These are phyloP conservation scores for Rhinoraja longicauda DNA, from an alignment of 2,797 vertebrate species.

Conservation along the genomic window DNA sequence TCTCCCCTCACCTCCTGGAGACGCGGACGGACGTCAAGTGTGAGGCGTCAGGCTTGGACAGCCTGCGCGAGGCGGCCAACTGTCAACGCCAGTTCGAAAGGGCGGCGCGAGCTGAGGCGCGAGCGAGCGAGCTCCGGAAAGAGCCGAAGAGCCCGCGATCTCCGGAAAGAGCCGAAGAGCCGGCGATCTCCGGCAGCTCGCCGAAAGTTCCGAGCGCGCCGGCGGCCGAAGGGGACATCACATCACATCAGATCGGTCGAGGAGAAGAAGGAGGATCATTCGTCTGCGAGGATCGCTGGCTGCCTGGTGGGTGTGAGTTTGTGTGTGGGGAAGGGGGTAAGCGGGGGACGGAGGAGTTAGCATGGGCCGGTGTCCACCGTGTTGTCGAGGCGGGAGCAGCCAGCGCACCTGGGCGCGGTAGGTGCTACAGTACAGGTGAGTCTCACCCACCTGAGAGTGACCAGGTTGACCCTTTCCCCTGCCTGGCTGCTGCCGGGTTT, in stretches of 20 bases:
- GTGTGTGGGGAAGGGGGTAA: neutral
- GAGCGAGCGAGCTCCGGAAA: neutral
- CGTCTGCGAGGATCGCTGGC: neutral
- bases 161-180: slow-evolving; percentile 1
- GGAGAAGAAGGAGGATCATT: too few species aligned
- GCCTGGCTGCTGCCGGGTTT: neutral
- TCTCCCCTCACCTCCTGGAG: too few species aligned
- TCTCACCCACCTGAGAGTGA: neutral
- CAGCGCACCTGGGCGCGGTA: neutral
- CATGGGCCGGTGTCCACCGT: neutral
- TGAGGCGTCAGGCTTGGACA: too few species aligned
- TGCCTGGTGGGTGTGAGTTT: neutral
- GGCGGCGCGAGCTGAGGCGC: neutral
- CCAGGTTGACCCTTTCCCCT: neutral
- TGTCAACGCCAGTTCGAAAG: too few species aligned
- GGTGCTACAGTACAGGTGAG: neutral
- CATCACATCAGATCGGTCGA: neutral
- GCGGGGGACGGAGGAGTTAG: neutral
- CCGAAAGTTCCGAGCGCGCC: neutral
- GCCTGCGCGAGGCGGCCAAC: neutral
- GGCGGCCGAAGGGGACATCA: neutral
- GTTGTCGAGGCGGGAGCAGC: neutral
- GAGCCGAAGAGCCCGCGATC: neutral
- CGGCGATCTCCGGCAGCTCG: neutral
- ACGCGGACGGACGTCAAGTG: too few species aligned